Evolutionary conservation across 2,888 invertebrate genomes (phyloP).

Genomic region (Diabrotica balteata): DNA sequence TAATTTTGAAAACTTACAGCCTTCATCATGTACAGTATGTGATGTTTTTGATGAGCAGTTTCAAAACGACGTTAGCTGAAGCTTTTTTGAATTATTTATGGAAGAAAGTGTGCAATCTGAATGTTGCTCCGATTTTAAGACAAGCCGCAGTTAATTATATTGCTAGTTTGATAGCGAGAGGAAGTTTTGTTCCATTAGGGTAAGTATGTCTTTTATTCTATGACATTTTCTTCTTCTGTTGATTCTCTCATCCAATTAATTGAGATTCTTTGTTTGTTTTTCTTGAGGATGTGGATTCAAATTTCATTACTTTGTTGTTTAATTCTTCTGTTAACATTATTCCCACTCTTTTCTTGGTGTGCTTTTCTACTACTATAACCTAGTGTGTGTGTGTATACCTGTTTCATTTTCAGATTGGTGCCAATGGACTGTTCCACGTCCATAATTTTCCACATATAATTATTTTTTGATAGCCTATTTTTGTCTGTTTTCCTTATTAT

Average conservation of each 20-base stretch:
- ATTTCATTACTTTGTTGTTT: too few relatives aligned
- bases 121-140: conserved; percentile 68
- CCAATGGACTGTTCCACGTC: background rate
- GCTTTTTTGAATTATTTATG: conserved; percentile 76
- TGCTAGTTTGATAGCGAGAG: conserved; percentile 76
- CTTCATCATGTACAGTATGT: conserved; percentile 81
- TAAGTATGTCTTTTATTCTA: conserved; percentile 56
- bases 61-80: conserved; percentile 67
- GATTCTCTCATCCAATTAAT: background rate
- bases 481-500: background rate
- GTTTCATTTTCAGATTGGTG: too few relatives aligned
- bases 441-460: background rate
- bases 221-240: conserved; percentile 12
- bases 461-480: background rate
- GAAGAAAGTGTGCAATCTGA: conserved; percentile 75
- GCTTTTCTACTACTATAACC: too few relatives aligned
- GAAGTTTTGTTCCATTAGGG: conserved; percentile 68
- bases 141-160: conserved; percentile 78
- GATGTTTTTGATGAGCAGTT: conserved; percentile 76
- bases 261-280: background rate
- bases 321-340: too few relatives aligned
- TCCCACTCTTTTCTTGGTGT: too few relatives aligned
- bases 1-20: conserved; percentile 84
- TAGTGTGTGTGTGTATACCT: too few relatives aligned
- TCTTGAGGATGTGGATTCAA: too few relatives aligned